Base-by-base conservation (phyloP, 2,888 invertebrate species). In the Vannuccia rotundouncinata region DNA sequence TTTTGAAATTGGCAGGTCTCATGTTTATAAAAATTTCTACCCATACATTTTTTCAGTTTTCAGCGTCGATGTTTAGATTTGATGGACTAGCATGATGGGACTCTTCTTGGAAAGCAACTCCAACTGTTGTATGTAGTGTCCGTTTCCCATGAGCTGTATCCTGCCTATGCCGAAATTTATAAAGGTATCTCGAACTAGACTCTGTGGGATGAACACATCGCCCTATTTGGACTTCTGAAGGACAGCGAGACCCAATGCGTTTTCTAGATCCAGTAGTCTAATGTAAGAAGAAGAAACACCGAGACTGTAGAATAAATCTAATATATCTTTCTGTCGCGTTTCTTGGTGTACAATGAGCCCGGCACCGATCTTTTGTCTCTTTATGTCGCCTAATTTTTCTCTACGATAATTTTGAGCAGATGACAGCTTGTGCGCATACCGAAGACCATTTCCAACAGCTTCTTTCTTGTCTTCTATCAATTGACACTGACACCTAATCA, bases 391-490 rank as follows among this genome's bases (percentile, higher is more conserved):
- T 66, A 66, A 66, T 66, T 66, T 66, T 17, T 66, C 66, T 66
- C 2, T 66, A 2, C 66, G 66, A 5, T 22, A 66, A 66, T 66
- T 66, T 66, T 66, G 2, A 66, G 66, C 25, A 66, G 66, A 22
- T 66, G 66, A 66, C 25, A 66, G 66, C 66, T 66, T 66, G 5
- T 66, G 66, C 66, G 66, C 66, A 66, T 66, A 66, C 66, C 22
- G 66, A 66, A 66, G 22, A 66, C 66, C 66, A 22, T 66, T 66
- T 66, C 66, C 22, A 66, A 13, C 66, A 66, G 66, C 66, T 66
- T 66, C 66, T 27, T 66, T 27, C 66, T 66, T 66, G 66, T 66
- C 66, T 66, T 66, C 66, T n/a, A 66, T 66, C 66, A 66, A 66
- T 66, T 5, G 66, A 66, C 66, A 27, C 66, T 66, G 66, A 66